phyloP scores from a whole-genome alignment of 30 jellyfish, hydroid and myxozoan species.

The Mastigias papua region DNA sequence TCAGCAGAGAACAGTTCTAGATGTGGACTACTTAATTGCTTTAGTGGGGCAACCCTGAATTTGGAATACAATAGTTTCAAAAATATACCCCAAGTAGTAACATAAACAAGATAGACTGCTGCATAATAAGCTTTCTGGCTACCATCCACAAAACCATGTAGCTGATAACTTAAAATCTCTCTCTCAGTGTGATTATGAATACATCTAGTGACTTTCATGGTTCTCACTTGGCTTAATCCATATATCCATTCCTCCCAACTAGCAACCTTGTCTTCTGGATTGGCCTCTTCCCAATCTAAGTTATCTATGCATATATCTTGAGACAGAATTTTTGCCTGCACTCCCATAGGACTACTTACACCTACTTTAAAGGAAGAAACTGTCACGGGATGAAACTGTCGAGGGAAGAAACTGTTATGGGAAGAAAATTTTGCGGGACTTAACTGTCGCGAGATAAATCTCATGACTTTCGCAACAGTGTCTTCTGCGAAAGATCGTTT shows the following conservation, averaged over 20 bases:
- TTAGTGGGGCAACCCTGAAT: slow-evolving; percentile 55
- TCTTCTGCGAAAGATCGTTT: too few species aligned
- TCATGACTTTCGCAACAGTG: too few species aligned
- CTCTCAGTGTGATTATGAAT: slow-evolving; percentile 26
- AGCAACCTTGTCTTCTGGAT: slow-evolving; percentile 14
- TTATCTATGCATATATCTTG: slow-evolving; percentile 35
- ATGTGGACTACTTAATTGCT: slow-evolving; percentile 13
- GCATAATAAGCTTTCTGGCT: slow-evolving; percentile 68
- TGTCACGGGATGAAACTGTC: neutral
- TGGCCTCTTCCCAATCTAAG: slow-evolving; percentile 65
- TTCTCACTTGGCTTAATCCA: slow-evolving; percentile 13
- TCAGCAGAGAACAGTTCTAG: slow-evolving; percentile 23
- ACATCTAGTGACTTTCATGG: slow-evolving; percentile 40
- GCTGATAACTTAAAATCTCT: slow-evolving; percentile 32
- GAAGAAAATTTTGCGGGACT: neutral
- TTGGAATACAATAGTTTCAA: slow-evolving; percentile 32
- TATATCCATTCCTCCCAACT: slow-evolving; percentile 42
- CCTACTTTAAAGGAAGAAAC: neutral
- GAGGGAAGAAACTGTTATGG: neutral
- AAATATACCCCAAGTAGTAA: slow-evolving; percentile 9
- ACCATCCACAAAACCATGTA: slow-evolving; percentile 74
- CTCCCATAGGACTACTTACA: neutral
- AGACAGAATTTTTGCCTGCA: slow-evolving; percentile 20
- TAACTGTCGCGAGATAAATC: neutral
- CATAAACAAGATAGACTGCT: slow-evolving; percentile 33